Percentiles rank a stretch among this genome's conserved stretches.
Evolutionary conservation across 2,888 invertebrate genomes (phyloP).

Genomic region (Hydrotaea diabolus): DNA sequence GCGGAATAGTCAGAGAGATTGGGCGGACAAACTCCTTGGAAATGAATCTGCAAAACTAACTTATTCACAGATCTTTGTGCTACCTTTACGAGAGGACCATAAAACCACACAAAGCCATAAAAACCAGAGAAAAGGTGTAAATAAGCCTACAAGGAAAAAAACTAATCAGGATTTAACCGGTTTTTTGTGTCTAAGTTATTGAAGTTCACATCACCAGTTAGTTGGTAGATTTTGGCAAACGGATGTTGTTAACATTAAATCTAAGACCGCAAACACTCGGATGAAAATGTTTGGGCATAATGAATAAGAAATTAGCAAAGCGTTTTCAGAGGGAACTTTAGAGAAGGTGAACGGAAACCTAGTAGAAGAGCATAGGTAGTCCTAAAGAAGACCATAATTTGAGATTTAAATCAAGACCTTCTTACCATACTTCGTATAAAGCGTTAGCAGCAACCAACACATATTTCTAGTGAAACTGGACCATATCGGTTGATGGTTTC

Average conservation of each 20-base stretch:
- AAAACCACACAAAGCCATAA: slow-evolving; percentile 44
- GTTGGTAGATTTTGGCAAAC: background rate
- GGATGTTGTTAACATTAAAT: slow-evolving; percentile 27
- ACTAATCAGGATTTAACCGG: slow-evolving; percentile 47
- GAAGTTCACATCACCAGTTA: slow-evolving; percentile 24
- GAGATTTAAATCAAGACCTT: too few relatives aligned
- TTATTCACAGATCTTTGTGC: slow-evolving; percentile 5
- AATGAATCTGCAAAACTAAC: background rate
- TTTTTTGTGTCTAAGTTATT: slow-evolving; percentile 45
- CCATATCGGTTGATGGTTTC: too few relatives aligned
- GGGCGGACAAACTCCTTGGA: slow-evolving; percentile 6
- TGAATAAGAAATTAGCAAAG: too few relatives aligned
- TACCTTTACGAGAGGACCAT: slow-evolving; percentile 42
- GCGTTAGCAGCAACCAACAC: too few relatives aligned
- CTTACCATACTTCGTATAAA: too few relatives aligned
- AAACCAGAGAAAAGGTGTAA: slow-evolving; percentile 52
- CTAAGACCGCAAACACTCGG: background rate
- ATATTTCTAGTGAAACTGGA: too few relatives aligned
- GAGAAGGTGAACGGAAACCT: too few relatives aligned
- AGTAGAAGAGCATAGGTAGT: too few relatives aligned
- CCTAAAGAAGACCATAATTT: too few relatives aligned
- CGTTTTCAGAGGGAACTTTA: too few relatives aligned
- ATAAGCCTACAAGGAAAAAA: slow-evolving; percentile 61
- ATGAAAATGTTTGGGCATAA: slow-evolving; percentile 10
- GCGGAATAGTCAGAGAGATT: background rate